Evolutionary conservation across 2,113 vertebrate species (phyloP).

Genomic region (Anas platyrhynchos): DNA sequence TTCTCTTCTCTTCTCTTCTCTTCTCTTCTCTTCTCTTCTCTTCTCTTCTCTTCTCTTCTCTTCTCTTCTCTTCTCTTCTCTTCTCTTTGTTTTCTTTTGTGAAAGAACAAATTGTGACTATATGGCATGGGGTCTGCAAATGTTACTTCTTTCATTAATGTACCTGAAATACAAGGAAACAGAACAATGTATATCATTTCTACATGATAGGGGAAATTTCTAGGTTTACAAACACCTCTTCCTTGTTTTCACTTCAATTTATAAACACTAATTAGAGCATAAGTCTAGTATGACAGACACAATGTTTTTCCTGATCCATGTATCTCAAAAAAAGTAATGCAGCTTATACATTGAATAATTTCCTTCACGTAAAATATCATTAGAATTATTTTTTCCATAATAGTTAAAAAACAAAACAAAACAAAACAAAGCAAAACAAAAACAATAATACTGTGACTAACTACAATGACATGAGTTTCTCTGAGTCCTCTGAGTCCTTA

Average conservation of each 20-base stretch:
- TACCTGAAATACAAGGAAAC: constrained; percentile 34
- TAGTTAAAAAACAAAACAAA: background rate
- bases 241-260: background rate
- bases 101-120: constrained; percentile 64
- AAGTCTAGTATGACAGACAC: background rate
- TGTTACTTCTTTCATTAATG: constrained; percentile 67
- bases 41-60: too few relatives aligned
- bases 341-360: background rate
- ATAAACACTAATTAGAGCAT: constrained; percentile 44
- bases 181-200: constrained; percentile 23
- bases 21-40: too few relatives aligned
- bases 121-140: constrained; percentile 37
- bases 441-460: background rate
- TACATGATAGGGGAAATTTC: background rate
- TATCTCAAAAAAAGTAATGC: background rate
- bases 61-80: too few relatives aligned
- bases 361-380: background rate
- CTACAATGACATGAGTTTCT: background rate
- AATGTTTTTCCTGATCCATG: background rate
- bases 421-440: background rate
- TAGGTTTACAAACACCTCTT: constrained; percentile 17
- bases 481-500: background rate
- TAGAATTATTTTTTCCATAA: background rate
- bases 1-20: too few relatives aligned
- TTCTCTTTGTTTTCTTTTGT: constrained; percentile 62